Conservation (phyloP, 2,888 invertebrate genomes). For the Elmis aenea region DNA sequence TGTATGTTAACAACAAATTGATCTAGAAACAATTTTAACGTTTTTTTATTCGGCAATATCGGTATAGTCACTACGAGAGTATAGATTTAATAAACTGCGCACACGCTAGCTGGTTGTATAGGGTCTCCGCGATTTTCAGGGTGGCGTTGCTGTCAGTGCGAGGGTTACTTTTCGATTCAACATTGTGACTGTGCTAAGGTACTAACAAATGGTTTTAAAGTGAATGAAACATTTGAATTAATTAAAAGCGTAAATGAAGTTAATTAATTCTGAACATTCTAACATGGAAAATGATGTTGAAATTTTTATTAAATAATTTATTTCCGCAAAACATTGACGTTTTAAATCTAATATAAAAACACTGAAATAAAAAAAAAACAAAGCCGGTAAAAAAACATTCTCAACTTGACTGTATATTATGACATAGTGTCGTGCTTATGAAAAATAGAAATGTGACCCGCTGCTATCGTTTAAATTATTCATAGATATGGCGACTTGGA, state of each 20-base stretch:
- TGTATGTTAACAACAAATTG: too few species aligned
- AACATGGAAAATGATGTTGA: conserved; percentile 13
- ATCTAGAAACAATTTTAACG: too few species aligned
- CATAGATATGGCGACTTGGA: conserved; percentile 25
- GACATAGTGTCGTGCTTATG: too few species aligned
- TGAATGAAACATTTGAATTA: conserved; percentile 17
- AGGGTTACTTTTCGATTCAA: conserved; percentile 26
- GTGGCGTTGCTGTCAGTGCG: conserved; percentile 30
- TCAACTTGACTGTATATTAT: too few species aligned
- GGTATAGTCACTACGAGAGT: conserved; percentile 23
- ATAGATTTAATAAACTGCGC: conserved; percentile 30
- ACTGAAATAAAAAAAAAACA: too few species aligned
- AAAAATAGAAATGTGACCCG: conserved; percentile 26
- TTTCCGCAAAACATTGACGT: too few species aligned
- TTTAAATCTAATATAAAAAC: too few species aligned
- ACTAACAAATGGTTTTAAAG: conserved; percentile 24
- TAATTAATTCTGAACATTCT: conserved; percentile 7
- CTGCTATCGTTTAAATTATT: conserved; percentile 17
- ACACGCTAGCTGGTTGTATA: conserved; percentile 23
- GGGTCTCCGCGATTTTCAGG: conserved; percentile 30
- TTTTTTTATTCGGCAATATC: conserved; percentile 24
- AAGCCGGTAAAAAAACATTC: too few species aligned
- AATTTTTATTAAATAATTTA: conserved; percentile 5
- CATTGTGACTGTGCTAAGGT: conserved; percentile 20
- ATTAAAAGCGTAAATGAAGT: conserved; percentile 10